Conservation (phyloP, 2,113 vertebrate genomes). For the Sarotherodon lohbergeri region DNA sequence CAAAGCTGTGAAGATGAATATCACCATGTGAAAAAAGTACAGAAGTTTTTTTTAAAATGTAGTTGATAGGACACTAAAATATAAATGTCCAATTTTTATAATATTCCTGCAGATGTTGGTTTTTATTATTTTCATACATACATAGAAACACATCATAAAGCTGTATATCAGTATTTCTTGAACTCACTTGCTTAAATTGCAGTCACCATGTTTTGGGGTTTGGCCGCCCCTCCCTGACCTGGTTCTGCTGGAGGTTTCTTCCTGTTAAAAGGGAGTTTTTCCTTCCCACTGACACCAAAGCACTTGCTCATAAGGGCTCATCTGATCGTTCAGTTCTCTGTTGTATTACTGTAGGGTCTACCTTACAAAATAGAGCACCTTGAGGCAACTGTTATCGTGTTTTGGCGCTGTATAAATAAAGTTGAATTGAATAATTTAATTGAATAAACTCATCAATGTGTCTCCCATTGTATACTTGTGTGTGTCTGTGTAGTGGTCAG, state of each 20-base stretch:
- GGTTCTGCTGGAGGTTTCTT: neutral
- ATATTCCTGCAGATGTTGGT: neutral
- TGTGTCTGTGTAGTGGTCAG: conserved; percentile 17
- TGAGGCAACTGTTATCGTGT: neutral
- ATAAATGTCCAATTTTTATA: neutral
- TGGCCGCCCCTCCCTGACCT: neutral
- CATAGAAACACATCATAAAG: no score
- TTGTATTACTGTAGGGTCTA: neutral
- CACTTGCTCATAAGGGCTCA: neutral
- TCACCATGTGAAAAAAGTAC: neutral
- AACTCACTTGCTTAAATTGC: neutral
- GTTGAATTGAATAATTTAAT: neutral
- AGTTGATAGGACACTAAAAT: neutral
- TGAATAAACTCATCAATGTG: neutral
- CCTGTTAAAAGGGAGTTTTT: neutral
- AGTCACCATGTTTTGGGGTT: neutral
- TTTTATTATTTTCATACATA: neutral
- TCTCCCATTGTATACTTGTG: neutral
- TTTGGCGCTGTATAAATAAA: neutral
- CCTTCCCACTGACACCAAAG: neutral
- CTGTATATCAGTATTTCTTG: neutral
- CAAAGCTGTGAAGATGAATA: neutral
- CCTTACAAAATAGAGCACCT: neutral
- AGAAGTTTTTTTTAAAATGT: neutral
- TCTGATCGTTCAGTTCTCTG: neutral